Base-by-base conservation (phyloP, 2,888 invertebrate species). In the Dilophus febrilis region DNA sequence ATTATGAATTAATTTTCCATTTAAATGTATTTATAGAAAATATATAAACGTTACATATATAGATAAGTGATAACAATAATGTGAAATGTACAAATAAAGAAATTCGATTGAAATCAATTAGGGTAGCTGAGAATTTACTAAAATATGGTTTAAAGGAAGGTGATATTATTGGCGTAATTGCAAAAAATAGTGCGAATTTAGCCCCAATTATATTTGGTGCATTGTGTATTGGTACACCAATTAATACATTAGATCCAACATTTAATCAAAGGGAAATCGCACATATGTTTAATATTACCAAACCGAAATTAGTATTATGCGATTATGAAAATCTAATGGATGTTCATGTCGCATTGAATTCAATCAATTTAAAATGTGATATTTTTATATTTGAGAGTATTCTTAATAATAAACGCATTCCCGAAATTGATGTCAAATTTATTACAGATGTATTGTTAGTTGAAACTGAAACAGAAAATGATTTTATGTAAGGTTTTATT, bases 261-360 rank as follows among this genome's bases (percentile, higher is more conserved):
- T 55, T 54, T 12, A 53, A 54, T 37, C 55, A 56, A 49, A 49
- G 53, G 29, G 56, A 50, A 16, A 51, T 61, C 5, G 52, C 51
- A 41, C 55, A 58, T 36, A 48, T 57, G 27, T 58, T 57, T 34
- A 50, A 49, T 35, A 51, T 52, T 31, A 58, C 59, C 2, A 52
- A 53, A 10, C 61, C 61, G 0, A 52, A 53, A 13, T 29, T 61
- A 5, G 54, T 61, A 30, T 61, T 61, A 37, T 61, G 60, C 41
- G 59, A 59, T 48, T 54, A 53, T 3, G 42, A 42, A 1, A 44
- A 51, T 40, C 58, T 55, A 37, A 43, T 47, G 2, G 48, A 42
- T 5, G 48, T 57, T 1, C 41, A 43, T 10, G 44, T 45, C 1
- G 52, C 51, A 3, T 47, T 51, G 4, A 27, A 44, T 3, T 49